phyloP scores from a whole-genome alignment of 2,888 invertebrate genomes.

The Poecilobothrus nobilitatus region DNA sequence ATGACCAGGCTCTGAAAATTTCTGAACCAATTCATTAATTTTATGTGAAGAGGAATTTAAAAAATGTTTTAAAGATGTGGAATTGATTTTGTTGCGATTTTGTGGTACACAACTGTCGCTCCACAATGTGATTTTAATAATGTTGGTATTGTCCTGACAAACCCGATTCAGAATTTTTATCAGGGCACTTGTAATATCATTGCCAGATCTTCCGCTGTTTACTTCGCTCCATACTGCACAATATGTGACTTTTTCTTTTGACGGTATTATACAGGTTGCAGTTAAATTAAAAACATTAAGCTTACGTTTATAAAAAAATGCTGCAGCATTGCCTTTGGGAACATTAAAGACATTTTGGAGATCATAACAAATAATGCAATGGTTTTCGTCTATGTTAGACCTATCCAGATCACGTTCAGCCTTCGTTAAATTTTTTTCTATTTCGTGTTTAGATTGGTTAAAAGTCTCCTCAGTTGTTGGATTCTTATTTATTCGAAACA shows the following conservation, averaged over 20 bases:
- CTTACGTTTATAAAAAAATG: slow-evolving; percentile 18
- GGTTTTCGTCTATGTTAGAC: slow-evolving; percentile 8
- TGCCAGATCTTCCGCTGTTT: slow-evolving; percentile 1
- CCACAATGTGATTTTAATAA: slow-evolving; percentile 7
- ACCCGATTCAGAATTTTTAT: slow-evolving; percentile 9
- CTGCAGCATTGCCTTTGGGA: slow-evolving; percentile 14
- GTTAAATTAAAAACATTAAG: slow-evolving; percentile 17
- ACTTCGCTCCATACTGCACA: slow-evolving; percentile 15
- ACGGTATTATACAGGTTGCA: slow-evolving; percentile 9
- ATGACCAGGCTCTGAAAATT: neutral
- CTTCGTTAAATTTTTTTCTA: slow-evolving; percentile 9
- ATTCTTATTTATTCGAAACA: too few relatives aligned
- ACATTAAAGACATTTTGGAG: slow-evolving; percentile 18
- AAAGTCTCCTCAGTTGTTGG: neutral
- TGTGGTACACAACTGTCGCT: slow-evolving; percentile 10
- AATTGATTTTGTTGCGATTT: neutral
- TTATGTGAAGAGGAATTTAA: neutral
- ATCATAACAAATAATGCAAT: slow-evolving; percentile 18
- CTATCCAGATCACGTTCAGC: slow-evolving; percentile 9
- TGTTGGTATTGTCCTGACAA: neutral
- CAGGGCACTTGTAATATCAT: slow-evolving; percentile 8
- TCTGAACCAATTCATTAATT: neutral
- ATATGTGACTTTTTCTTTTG: slow-evolving; percentile 15
- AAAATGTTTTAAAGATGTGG: too few relatives aligned
- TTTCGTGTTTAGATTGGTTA: neutral